phyloP scores from a whole-genome alignment of 2,888 invertebrate species.

The Drosophila affinis region DNA sequence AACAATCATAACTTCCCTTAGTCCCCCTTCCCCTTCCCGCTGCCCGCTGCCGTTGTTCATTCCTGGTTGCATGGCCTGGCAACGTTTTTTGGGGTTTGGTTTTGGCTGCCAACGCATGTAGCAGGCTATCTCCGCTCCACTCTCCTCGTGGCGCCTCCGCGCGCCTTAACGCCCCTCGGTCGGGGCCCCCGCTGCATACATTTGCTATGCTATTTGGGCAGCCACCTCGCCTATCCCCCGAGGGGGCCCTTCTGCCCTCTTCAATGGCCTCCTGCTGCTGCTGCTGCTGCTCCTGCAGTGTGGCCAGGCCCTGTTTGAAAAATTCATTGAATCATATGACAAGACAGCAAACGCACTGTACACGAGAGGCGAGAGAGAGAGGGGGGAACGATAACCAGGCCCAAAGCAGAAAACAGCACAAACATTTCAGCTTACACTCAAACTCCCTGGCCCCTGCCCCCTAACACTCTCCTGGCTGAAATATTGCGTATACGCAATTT shows the following conservation, averaged over 20 bases:
- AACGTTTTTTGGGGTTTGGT: constrained; percentile 25
- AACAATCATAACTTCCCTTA: constrained; percentile 75
- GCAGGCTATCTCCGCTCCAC: constrained; percentile 34
- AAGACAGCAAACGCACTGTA: constrained; percentile 47
- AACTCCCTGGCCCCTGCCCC: too few relatives aligned
- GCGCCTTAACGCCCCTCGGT: constrained; percentile 1
- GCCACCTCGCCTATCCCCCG: constrained; percentile 1
- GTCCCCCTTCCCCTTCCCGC: constrained; percentile 16
- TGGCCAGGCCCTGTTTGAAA: constrained; percentile 41
- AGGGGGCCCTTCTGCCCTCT: constrained; percentile 6
- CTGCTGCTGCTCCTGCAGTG: constrained; percentile 39
- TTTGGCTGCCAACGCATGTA: constrained; percentile 47
- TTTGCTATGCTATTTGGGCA: constrained; percentile 72
- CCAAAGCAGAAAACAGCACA: constrained; percentile 25
- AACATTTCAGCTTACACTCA: constrained; percentile 54
- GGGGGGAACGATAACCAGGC: constrained; percentile 28
- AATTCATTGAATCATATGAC: constrained; percentile 75
- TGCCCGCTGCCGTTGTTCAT: constrained; percentile 5
- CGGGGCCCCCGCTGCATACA: constrained; percentile 56
- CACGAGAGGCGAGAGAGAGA: background rate
- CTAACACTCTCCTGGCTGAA: constrained; percentile 36
- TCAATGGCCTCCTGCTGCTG: background rate
- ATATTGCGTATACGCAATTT: constrained; percentile 77
- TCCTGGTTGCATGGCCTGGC: constrained; percentile 30
- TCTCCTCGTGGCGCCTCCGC: too few relatives aligned